These are phyloP conservation scores for Trichonephila inaurata DNA, from an alignment of 1,140 invertebrate species.

Conservation along the genomic window DNA sequence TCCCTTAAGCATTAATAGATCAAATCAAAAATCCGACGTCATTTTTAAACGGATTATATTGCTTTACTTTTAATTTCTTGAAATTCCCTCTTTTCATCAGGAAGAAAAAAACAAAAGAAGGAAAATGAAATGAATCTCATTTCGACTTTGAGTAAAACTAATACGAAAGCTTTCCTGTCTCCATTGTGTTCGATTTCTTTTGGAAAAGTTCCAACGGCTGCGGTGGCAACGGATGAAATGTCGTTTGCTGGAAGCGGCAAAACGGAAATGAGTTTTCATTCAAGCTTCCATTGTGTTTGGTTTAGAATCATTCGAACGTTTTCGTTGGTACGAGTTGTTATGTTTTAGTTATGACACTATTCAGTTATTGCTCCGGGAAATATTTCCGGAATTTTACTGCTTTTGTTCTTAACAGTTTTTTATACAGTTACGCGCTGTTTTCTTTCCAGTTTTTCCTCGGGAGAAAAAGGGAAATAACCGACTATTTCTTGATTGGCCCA, in stretches of 20 bases:
- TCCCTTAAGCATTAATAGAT: background rate
- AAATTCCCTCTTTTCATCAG: background rate
- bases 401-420: constrained; percentile 20
- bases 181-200: constrained; percentile 32
- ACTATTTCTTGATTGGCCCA: constrained; percentile 12
- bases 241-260: background rate
- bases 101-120: background rate
- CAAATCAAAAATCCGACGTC: background rate
- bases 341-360: constrained; percentile 32
- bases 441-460: background rate
- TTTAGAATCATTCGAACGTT: background rate
- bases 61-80: background rate
- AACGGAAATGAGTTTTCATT: constrained; percentile 62
- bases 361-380: constrained; percentile 27
- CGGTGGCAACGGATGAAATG: constrained; percentile 1
- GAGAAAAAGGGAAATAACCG: background rate
- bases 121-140: constrained; percentile 12
- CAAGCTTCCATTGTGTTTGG: background rate
- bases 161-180: constrained; percentile 2
- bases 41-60: background rate
- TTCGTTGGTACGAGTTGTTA: background rate
- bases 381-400: constrained; percentile 40
- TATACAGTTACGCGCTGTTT: background rate
- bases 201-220: constrained; percentile 43
- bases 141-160: background rate